Evolutionary conservation across 2,888 invertebrate species (phyloP).

Genomic region (Polyploca ridens): DNA sequence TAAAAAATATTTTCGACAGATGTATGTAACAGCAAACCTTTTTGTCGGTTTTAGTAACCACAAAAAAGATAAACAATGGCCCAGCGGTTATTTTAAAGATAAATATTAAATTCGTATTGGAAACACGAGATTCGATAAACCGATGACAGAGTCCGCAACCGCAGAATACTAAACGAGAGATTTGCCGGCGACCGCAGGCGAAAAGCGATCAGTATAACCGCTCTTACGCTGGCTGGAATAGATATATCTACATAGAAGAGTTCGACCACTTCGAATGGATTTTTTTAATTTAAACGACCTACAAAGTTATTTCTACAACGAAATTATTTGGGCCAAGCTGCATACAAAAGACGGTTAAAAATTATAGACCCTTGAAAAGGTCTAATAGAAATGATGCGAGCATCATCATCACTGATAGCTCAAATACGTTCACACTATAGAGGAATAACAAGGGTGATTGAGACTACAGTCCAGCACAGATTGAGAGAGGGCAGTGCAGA

Average conservation of each 20-base stretch:
- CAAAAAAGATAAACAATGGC: conserved; percentile 52
- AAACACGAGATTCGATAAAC: conserved; percentile 60
- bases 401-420: too few species aligned
- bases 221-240: conserved; percentile 27
- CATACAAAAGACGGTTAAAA: too few species aligned
- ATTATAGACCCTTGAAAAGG: too few species aligned
- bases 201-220: conserved; percentile 34
- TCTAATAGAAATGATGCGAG: too few species aligned
- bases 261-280: too few species aligned
- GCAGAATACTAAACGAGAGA: conserved; percentile 71
- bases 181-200: conserved; percentile 64
- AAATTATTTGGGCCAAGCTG: too few species aligned
- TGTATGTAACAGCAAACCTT: conserved; percentile 29
- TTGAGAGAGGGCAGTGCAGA: too few species aligned
- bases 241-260: background rate
- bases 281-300: too few species aligned
- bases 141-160: conserved; percentile 61
- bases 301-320: too few species aligned
- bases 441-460: too few species aligned
- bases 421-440: too few species aligned
- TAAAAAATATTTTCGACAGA: conserved; percentile 24
- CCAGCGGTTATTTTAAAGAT: conserved; percentile 39
- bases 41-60: conserved; percentile 35
- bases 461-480: too few species aligned
- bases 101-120: conserved; percentile 55